Evolutionary conservation across 2,113 vertebrate species (phyloP).

Genomic region (Sapayoa aenigma): DNA sequence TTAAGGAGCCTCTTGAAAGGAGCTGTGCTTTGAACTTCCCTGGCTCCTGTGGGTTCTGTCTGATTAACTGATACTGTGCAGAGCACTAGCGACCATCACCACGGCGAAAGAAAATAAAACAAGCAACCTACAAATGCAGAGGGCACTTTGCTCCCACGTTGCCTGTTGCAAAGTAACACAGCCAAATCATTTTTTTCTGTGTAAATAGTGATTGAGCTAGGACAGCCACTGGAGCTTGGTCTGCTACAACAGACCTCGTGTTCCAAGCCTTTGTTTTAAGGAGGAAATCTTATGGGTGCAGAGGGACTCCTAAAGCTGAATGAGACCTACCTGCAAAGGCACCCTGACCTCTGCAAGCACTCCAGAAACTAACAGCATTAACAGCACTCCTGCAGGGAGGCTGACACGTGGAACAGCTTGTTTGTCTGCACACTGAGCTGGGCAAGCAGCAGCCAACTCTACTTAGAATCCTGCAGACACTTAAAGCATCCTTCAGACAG

Average conservation of each 20-base stretch:
- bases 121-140: background rate
- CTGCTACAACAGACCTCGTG: background rate
- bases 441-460: background rate
- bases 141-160: background rate
- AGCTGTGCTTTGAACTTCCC: slow-evolving; percentile 8
- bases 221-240: background rate
- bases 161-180: background rate
- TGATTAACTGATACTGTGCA: background rate
- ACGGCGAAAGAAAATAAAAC: background rate
- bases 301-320: background rate
- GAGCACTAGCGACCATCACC: background rate
- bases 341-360: background rate
- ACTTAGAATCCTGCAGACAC: background rate
- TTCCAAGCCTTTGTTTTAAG: background rate
- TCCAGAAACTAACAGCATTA: background rate
- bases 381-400: background rate
- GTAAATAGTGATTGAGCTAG: background rate
- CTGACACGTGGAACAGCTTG: background rate
- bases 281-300: background rate
- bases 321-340: background rate
- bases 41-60: background rate
- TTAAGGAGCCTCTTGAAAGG: background rate
- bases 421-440: background rate
- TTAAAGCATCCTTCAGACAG: background rate
- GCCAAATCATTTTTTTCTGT: background rate